phyloP scores from a whole-genome alignment of 2,888 invertebrate species.

The Monoplex corrugatus region DNA sequence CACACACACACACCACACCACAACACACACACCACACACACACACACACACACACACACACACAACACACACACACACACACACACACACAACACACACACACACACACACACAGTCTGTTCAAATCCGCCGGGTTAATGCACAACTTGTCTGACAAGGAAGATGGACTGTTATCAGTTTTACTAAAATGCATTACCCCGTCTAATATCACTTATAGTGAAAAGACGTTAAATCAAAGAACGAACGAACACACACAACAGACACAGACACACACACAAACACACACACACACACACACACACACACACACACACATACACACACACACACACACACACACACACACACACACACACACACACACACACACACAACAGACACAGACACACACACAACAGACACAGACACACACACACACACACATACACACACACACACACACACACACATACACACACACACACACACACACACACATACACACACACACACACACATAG shows the following conservation, averaged over 20 bases:
- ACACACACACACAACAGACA: neutral
- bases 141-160: too few species aligned
- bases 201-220: too few species aligned
- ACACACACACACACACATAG: neutral
- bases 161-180: too few species aligned
- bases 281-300: neutral
- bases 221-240: too few species aligned
- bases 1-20: neutral
- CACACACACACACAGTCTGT: neutral
- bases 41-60: conserved; percentile 7
- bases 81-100: neutral
- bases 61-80: neutral
- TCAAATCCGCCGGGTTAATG: too few species aligned
- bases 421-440: neutral
- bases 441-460: conserved; percentile 16
- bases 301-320: conserved; percentile 8
- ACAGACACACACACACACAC: neutral
- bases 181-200: too few species aligned
- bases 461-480: neutral
- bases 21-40: neutral
- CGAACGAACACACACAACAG: neutral
- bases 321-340: conserved; percentile 33
- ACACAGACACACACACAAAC: neutral
- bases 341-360: neutral
- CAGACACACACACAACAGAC: neutral